A percentile compares a stretch with the other conserved stretches of the same genome.
Evolutionary conservation across 2,113 vertebrate genomes (phyloP).

Genomic region (Oryzias melastigma): DNA sequence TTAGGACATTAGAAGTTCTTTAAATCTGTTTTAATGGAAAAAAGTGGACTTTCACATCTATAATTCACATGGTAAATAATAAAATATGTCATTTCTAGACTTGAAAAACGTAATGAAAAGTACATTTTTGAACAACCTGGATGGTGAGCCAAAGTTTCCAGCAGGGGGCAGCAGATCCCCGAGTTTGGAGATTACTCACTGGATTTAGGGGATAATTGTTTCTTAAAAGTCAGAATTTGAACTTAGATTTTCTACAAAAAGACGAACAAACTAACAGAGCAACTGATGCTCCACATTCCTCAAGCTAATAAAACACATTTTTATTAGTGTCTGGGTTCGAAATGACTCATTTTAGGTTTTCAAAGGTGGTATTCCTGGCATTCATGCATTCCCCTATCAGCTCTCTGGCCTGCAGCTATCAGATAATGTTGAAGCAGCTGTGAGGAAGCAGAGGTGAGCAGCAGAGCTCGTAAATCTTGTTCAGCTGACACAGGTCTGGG

Average conservation of each 20-base stretch:
- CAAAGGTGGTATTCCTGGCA: background rate
- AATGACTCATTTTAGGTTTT: background rate
- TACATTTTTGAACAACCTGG: too few relatives aligned
- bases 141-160: conserved; percentile 16
- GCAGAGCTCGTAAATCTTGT: conserved; percentile 53
- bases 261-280: background rate
- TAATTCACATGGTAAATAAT: too few relatives aligned
- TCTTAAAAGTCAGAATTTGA: too few relatives aligned
- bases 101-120: too few relatives aligned
- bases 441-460: conserved; percentile 41
- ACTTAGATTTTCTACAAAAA: background rate
- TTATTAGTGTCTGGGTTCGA: background rate
- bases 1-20: too few relatives aligned
- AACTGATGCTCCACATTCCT: too few relatives aligned
- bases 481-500: conserved; percentile 43
- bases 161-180: conserved; percentile 48
- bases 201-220: background rate
- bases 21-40: too few relatives aligned
- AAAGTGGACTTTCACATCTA: too few relatives aligned
- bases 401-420: conserved; percentile 22
- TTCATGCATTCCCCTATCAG: conserved; percentile 19
- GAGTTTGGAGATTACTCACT: background rate
- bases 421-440: conserved; percentile 53
- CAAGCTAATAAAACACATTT: too few relatives aligned
- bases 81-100: too few relatives aligned